Base-by-base conservation (phyloP, 2,113 vertebrate genomes). In the Tragelaphus imberbis region DNA sequence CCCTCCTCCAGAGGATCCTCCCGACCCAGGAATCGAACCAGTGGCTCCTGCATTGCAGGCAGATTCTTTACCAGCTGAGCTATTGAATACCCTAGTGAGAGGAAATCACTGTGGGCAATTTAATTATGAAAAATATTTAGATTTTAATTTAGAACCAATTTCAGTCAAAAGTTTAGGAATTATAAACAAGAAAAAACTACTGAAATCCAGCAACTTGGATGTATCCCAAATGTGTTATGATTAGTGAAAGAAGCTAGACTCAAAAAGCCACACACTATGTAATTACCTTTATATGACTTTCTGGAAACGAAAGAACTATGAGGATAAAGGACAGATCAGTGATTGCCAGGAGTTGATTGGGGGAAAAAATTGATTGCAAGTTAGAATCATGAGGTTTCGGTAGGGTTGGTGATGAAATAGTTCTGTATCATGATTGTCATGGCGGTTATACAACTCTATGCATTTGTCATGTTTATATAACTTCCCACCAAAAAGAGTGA, bases 141-240 rank as follows among this genome's bases (percentile, higher is more conserved):
- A 90, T 27, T 63, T 27, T 53, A 88, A 88, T 88, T 84, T 77
- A 88, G 15, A 93, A 56, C 21, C 7, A 94, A 51, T 82, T 71
- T 68, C 15, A 81, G n/a, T 90, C 25, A 95, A 95, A 93, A 87
- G 14, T 92, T 71, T 68, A 94, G 17, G 25, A 91, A 92, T 94
- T 77, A 56, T 16, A 92, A 75, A 89, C 10, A 80, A 28, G 25
- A 71, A 82, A 27, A 77, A 84, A 47, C 10, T 89, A 56, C 25
- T 47, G 7, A 80, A 15, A 80, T 33, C 16, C 1, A n/a, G 65
- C 10, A 79, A 61, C 19, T 15, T 49, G 14, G 13, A 40, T 96
- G 44, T 82, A 91, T 89, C 28, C 89, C 61, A 87, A 68, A 81
- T 90, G 15, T 47, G 23, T 75, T 40, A 84, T 16, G 19, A 6